Evolutionary conservation across 2,113 vertebrate genomes (phyloP).

Genomic region (Asarcornis scutulata): DNA sequence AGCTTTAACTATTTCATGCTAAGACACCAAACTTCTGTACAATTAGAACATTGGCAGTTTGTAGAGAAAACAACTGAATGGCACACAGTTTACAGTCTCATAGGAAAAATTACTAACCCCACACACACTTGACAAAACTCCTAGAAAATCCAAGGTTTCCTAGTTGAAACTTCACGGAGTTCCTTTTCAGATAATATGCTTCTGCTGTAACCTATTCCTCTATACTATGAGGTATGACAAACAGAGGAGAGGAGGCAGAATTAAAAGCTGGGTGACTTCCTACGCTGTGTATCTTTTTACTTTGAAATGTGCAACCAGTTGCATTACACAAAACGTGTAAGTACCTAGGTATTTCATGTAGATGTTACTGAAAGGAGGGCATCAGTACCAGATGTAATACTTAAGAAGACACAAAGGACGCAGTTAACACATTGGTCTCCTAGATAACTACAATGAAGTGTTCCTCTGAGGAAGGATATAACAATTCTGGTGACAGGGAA

Average conservation of each 20-base stretch:
- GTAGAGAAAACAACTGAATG: not conserved
- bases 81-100: not conserved
- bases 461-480: not conserved
- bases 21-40: not conserved
- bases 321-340: not conserved
- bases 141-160: not conserved
- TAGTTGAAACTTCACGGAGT: constrained; percentile 13
- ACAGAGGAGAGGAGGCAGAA: not conserved
- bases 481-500: not conserved
- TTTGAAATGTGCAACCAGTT: not conserved
- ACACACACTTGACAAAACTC: not conserved
- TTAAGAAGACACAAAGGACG: not conserved
- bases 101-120: not conserved
- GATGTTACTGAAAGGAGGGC: not conserved
- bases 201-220: not conserved
- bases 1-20: not conserved
- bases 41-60: not conserved
- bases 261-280: not conserved
- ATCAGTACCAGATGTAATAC: not conserved
- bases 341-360: not conserved
- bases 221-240: not conserved
- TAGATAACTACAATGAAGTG: accelerated
- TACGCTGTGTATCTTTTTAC: not conserved
- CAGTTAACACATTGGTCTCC: not conserved
- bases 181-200: constrained; percentile 17